Percentiles rank a stretch among this genome's conserved stretches.
These are phyloP conservation scores for Beaufortia kweichowensis DNA, from an alignment of 2,113 vertebrate genomes.

Conservation along the genomic window DNA sequence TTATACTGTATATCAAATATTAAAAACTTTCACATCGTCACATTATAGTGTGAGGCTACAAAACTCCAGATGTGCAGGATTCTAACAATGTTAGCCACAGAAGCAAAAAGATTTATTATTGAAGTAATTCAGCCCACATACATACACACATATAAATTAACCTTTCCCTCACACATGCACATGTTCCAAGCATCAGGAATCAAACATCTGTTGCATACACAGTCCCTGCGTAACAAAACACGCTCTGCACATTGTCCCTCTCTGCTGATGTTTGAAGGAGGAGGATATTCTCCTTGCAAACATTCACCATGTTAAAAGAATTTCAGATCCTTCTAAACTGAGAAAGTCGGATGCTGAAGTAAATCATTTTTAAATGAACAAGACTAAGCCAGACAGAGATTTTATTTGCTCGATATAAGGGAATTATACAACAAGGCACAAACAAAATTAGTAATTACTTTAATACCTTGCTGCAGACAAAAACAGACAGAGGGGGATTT, in stretches of 20 bases:
- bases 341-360: not conserved
- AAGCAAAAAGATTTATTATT: conserved; percentile 27
- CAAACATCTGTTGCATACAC: conserved; percentile 21
- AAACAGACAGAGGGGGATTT: not conserved
- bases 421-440: not conserved
- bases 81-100: conserved; percentile 3
- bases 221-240: not conserved
- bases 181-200: not conserved
- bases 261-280: not conserved
- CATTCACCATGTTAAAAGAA: not conserved
- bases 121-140: conserved; percentile 18
- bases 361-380: conserved; percentile 7
- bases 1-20: too few relatives aligned
- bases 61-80: not conserved
- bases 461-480: conserved; percentile 10
- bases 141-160: conserved; percentile 26
- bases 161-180: conserved; percentile 16
- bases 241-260: not conserved
- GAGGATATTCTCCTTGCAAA: not conserved
- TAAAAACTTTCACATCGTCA: not conserved
- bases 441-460: conserved; percentile 9
- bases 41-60: not conserved
- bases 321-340: conserved; percentile 14
- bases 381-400: conserved; percentile 4
- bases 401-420: not conserved